These are phyloP conservation scores for Cladorhizidae sp. DNA, from an alignment of 37 sponge, comb jelly and placozoan species.

Conservation along the genomic window DNA sequence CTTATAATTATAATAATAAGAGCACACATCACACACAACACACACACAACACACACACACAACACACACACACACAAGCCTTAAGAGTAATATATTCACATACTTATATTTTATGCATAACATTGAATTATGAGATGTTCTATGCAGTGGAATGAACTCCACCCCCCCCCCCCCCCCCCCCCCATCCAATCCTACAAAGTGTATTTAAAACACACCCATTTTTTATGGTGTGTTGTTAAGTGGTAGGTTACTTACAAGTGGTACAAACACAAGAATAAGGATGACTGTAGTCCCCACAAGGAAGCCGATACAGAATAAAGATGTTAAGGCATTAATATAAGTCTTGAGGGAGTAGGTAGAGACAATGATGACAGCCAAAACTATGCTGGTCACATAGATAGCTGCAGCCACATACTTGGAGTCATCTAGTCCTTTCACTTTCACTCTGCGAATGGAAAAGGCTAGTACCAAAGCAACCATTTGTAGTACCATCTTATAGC, in stretches of 20 bases:
- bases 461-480: conserved; percentile 42
- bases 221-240: too few species aligned
- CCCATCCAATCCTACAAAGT: too few species aligned
- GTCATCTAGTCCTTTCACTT: conserved; percentile 61
- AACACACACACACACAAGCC: too few species aligned
- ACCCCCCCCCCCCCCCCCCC: too few species aligned
- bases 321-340: conserved; percentile 23
- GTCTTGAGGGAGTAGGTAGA: conserved; percentile 13
- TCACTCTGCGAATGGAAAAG: conserved; percentile 61
- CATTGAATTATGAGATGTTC: not conserved
- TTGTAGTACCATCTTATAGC: conserved; percentile 50
- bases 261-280: conserved; percentile 46
- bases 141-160: not conserved
- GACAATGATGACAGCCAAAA: conserved; percentile 35
- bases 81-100: not conserved
- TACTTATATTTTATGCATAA: not conserved
- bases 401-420: conserved; percentile 47
- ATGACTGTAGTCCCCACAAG: conserved; percentile 31
- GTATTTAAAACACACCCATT: too few species aligned
- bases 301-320: conserved; percentile 17
- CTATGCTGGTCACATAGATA: conserved; percentile 53
- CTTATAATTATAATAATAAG: too few species aligned
- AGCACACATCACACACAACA: too few species aligned
- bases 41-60: too few species aligned
- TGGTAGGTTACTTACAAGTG: conserved; percentile 28